phyloP scores from a whole-genome alignment of 1,140 invertebrate genomes.

The Pteromalus puparum region DNA sequence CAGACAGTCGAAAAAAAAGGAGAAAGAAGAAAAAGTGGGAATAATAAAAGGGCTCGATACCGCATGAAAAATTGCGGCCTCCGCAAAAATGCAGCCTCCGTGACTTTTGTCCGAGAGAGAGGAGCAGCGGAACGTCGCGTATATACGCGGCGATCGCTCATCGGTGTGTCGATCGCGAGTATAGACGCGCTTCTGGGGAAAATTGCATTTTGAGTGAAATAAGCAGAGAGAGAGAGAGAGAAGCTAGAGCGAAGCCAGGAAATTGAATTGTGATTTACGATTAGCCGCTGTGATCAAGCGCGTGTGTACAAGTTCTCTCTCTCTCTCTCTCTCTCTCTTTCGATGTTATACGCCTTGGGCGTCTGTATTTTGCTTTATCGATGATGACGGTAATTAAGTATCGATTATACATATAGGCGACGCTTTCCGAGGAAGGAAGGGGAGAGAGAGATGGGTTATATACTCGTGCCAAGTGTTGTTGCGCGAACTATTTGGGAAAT shows the following conservation, averaged over 20 bases:
- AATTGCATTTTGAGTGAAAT: slow-evolving; percentile 45
- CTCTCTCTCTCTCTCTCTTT: too few relatives aligned
- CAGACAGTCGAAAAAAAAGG: background rate
- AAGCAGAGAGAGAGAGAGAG: background rate
- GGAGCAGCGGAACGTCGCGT: background rate
- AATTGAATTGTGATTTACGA: slow-evolving; percentile 53
- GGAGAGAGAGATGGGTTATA: background rate
- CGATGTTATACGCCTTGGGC: background rate
- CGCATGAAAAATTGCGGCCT: slow-evolving; percentile 37
- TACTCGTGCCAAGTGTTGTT: background rate
- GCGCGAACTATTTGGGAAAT: background rate
- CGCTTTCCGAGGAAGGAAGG: background rate
- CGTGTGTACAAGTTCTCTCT: background rate
- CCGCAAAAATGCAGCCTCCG: slow-evolving; percentile 22
- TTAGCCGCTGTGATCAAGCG: slow-evolving; percentile 37
- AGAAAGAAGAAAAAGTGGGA: background rate
- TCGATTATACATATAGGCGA: background rate
- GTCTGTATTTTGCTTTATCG: background rate
- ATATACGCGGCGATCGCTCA: slow-evolving; percentile 7
- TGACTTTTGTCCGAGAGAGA: slow-evolving; percentile 7
- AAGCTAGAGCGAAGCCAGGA: background rate
- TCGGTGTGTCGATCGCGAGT: background rate
- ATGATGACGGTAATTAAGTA: slow-evolving; percentile 16
- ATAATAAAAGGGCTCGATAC: background rate
- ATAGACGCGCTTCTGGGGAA: background rate